A percentile compares a stretch with the other conserved stretches of the same genome.
These are phyloP conservation scores for Stichodactyla helianthus DNA, from an alignment of 64 coral and sea anemone genomes.

Conservation along the genomic window DNA sequence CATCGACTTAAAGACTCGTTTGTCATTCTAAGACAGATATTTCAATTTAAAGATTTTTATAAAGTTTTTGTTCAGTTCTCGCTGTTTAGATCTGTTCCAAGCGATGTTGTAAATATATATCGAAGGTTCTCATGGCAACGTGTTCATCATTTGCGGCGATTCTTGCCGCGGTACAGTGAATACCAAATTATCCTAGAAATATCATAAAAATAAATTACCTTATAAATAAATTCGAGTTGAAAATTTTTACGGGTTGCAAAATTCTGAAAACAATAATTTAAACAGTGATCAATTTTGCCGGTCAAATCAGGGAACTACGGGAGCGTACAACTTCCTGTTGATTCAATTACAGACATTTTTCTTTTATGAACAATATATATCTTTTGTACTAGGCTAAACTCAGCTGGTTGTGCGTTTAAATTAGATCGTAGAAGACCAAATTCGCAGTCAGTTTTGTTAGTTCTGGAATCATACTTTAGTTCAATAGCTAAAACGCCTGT, in stretches of 20 bases:
- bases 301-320: neutral
- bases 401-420: neutral
- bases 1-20: too few relatives aligned
- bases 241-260: neutral
- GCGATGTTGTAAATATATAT: too few relatives aligned
- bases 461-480: too few relatives aligned
- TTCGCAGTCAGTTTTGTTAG: neutral
- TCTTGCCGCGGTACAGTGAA: too few relatives aligned
- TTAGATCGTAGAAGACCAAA: neutral
- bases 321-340: neutral
- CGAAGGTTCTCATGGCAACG: too few relatives aligned
- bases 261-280: too few relatives aligned
- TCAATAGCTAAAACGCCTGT: too few relatives aligned
- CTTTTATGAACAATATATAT: neutral
- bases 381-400: neutral
- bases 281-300: neutral
- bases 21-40: neutral
- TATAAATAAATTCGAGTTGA: neutral
- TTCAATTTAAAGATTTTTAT: neutral
- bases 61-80: too few relatives aligned
- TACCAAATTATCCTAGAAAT: too few relatives aligned
- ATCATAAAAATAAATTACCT: too few relatives aligned
- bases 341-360: neutral
- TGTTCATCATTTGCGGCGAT: too few relatives aligned
- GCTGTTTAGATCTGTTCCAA: too few relatives aligned